Conservation (phyloP, 2,113 vertebrate genomes). For the Spea bombifrons region DNA sequence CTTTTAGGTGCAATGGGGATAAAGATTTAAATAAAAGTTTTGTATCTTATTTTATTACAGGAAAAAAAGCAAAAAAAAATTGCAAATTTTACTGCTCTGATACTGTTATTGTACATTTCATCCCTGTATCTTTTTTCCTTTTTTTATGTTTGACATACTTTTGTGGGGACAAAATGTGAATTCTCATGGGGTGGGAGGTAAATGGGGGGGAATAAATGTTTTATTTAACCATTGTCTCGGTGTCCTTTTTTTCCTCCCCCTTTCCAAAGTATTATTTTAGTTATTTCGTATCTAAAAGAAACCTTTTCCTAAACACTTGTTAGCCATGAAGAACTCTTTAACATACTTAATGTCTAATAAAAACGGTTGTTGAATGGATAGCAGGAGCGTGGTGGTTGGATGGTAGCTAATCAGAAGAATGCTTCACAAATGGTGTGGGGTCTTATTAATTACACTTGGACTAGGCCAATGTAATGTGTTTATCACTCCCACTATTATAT, state of each 20-base stretch:
- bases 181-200: constrained; percentile 5
- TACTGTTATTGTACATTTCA: constrained; percentile 72
- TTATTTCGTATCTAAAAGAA: too few relatives aligned
- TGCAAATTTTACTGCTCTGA: constrained; percentile 66
- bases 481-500: too few relatives aligned
- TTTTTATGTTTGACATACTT: constrained; percentile 22
- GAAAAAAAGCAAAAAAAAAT: constrained; percentile 41
- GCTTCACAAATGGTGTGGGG: too few relatives aligned
- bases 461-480: too few relatives aligned
- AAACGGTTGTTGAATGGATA: too few relatives aligned
- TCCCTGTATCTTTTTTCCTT: constrained; percentile 64
- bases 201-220: constrained; percentile 37
- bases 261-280: not conserved
- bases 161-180: constrained; percentile 29
- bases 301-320: too few relatives aligned
- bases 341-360: too few relatives aligned
- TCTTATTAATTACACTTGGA: too few relatives aligned
- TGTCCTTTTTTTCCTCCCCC: not conserved
- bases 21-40: constrained; percentile 34
- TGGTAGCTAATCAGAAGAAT: too few relatives aligned
- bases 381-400: too few relatives aligned
- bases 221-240: constrained; percentile 11
- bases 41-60: constrained; percentile 63
- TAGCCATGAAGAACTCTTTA: too few relatives aligned
- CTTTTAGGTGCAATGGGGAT: not conserved